A percentile compares a stretch with the other conserved stretches of the same genome.
Conservation (phyloP, 2,888 invertebrate species). For the Pyralis farinalis region DNA sequence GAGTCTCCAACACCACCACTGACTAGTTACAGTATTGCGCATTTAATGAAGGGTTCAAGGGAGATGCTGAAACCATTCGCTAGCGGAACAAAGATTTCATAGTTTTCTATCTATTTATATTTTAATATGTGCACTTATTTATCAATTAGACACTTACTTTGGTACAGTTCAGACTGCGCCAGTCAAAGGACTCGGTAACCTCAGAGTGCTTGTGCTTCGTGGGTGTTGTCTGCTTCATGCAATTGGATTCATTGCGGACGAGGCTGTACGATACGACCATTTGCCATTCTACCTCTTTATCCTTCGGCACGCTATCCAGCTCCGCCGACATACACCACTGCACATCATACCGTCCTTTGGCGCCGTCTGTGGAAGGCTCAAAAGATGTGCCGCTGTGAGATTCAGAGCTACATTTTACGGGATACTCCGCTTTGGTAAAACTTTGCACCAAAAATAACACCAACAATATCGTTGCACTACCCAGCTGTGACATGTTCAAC, state of each 20-base stretch:
- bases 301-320: slow-evolving; percentile 17
- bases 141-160: slow-evolving; percentile 33
- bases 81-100: too few relatives aligned
- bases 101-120: too few relatives aligned
- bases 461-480: slow-evolving; percentile 30
- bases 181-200: slow-evolving; percentile 11
- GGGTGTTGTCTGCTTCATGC: slow-evolving; percentile 5
- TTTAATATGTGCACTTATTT: too few relatives aligned
- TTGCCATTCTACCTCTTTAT: slow-evolving; percentile 29
- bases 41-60: too few relatives aligned
- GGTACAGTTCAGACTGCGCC: slow-evolving; percentile 31
- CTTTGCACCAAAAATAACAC: slow-evolving; percentile 23
- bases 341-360: slow-evolving; percentile 42
- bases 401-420: slow-evolving; percentile 30
- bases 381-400: slow-evolving; percentile 23
- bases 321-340: slow-evolving; percentile 33
- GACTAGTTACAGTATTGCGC: too few relatives aligned
- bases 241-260: slow-evolving; percentile 8
- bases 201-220: slow-evolving; percentile 17
- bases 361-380: slow-evolving; percentile 27
- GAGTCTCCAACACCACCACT: too few relatives aligned
- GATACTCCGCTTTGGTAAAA: slow-evolving; percentile 19
- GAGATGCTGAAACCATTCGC: too few relatives aligned
- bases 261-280: slow-evolving; percentile 24
- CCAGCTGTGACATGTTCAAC: background rate